A percentile compares a stretch with the other conserved stretches of the same genome.
Evolutionary conservation across 1,140 invertebrate species (phyloP).

Genomic region (Nasonia longicornis): DNA sequence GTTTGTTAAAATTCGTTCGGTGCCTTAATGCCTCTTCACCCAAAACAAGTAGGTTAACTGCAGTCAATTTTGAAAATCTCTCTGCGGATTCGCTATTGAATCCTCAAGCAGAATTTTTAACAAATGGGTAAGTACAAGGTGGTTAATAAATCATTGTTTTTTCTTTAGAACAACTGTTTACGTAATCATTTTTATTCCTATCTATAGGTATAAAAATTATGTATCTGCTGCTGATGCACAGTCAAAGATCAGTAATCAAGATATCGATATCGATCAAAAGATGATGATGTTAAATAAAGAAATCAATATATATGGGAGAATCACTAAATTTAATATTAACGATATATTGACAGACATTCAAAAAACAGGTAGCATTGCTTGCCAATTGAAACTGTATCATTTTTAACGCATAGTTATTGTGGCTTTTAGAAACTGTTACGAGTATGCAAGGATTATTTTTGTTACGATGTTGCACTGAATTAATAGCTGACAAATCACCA

Average conservation of each 20-base stretch:
- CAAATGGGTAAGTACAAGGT: not conserved
- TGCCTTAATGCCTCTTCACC: not conserved
- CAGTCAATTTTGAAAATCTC: conserved; percentile 2
- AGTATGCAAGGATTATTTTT: conserved; percentile 26
- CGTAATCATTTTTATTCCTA: not conserved
- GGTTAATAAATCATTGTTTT: not conserved
- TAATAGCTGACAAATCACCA: not conserved
- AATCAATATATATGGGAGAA: not conserved
- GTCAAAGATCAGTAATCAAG: not conserved
- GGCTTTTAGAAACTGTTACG: not conserved
- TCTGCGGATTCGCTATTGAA: not conserved
- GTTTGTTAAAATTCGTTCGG: conserved; percentile 16
- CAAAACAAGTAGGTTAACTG: not conserved
- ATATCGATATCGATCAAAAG: not conserved
- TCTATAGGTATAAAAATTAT: not conserved
- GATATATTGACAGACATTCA: not conserved
- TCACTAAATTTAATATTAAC: not conserved
- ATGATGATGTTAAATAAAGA: not conserved
- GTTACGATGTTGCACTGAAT: conserved; percentile 22
- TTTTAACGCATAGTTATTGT: not conserved
- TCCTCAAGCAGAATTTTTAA: not conserved
- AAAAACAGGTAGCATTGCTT: not conserved
- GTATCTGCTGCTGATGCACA: not conserved
- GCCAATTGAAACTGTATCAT: not conserved
- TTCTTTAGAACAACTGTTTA: not conserved